Base-by-base conservation (phyloP, 2,113 vertebrate species). In the Perccottus glenii region DNA sequence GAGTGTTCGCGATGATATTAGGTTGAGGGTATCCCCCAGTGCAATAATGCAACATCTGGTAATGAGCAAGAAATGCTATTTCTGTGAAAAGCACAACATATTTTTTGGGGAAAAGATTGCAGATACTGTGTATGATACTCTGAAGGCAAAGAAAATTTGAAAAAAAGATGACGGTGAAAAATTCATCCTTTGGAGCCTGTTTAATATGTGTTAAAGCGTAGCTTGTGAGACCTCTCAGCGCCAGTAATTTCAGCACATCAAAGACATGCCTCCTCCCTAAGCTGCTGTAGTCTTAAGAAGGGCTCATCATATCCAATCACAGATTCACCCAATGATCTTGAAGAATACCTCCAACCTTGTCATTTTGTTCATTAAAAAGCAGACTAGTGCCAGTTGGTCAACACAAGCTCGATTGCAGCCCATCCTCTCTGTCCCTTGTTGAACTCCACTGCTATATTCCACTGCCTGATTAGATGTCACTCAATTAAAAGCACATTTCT, bases 401-500 rank as follows among this genome's bases (percentile, higher is more conserved):
- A 63, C 73, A 45, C 50, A 42, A 44, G 48, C 45, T 56, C n/a
- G 16, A 38, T 70, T 73, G 69, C 73, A 81, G 73, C 79, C 80
- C 56, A 53, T 84, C 67, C 75, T 75, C 68, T 77, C 75, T 79
- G 80, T 86, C 83, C 79, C 81, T 75, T 27, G 70, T 67, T 83
- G 77, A 85, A 83, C 85, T 84, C 77, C 4, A 44, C 79, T 32
- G 85, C 87, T 81, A 83, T 85, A 85, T 91, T 89, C 90, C 89
- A 89, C 75, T 36, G 81, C 78, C 88, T 90, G 87, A 90, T 93
- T 91, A 88, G 85, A 89, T 90, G 90, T 88, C 91, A 90, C 85
- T 93, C 92, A 92, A 93, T 93, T 92, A 93, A 91, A 92, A 88
- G 85, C 86, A 82, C 87, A 90, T 92, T 91, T 90, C 67, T 82